Base-by-base conservation (phyloP, 2,888 invertebrate species). In the Papilio gigon region DNA sequence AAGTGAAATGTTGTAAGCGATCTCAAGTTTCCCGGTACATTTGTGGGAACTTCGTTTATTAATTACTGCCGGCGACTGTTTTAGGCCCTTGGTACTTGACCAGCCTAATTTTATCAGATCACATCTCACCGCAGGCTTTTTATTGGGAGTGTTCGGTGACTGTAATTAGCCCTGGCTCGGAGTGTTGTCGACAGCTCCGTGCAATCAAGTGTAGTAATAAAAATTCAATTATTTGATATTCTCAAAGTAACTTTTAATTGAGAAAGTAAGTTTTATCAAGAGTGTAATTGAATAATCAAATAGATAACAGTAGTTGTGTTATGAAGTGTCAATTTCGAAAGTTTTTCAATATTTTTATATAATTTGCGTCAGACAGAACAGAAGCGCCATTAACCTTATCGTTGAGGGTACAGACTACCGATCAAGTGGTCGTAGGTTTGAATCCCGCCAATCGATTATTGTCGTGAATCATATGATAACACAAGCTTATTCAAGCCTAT, bases 41-140 rank as follows among this genome's bases (percentile, higher is more conserved):
- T 73, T 76, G 79, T 82, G 82, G 80, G 82, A 82, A 82, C 75
- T 69, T 65, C 63, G 66, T 67, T 71, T 78, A 77, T 77, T 80
- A 78, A 78, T 80, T 77, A 76, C 76, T 71, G 67, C 66, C 63
- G 66, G 68, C 65, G 62, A 71, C 70, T 68, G 68, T 71, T 73
- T 72, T 73, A 72, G 73, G 61, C 72, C 62, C 56, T 74, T 74
- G 72, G 70, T 70, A 70, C 70, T 75, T 61, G 71, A 78, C 73
- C 74, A 77, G 77, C 73, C 75, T 71, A 77, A 74, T 77, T 78
- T 79, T 76, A 80, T 80, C 78, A 73, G 76, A 76, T 75, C 72
- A 73, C 67, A 74, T 71, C 47, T 40, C 59, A 72, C 70, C 70
- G 66, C 68, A 62, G 62, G 59, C 35, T 70, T 70, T 72, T 73